Conservation (phyloP, 2,113 vertebrate species). For the Porphyrio hochstetteri region DNA sequence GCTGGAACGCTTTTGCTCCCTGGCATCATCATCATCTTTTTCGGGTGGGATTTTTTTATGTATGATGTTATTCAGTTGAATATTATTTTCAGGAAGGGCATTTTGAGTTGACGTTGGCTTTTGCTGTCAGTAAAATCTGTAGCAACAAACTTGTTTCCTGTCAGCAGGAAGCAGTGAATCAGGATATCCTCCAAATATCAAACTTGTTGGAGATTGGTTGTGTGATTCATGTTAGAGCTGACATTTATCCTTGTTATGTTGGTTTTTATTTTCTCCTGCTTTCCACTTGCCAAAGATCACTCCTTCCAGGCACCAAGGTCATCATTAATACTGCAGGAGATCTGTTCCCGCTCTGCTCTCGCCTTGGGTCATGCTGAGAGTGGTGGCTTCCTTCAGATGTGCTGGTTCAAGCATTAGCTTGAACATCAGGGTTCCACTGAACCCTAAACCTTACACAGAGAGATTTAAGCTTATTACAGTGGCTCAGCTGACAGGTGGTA, state of each 20-base stretch:
- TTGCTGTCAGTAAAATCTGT: slow-evolving; percentile 46
- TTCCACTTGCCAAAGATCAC: slow-evolving; percentile 15
- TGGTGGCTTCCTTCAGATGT: not conserved
- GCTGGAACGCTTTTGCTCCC: not conserved
- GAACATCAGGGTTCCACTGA: not conserved
- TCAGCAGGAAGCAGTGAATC: slow-evolving; percentile 54
- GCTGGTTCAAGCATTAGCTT: not conserved
- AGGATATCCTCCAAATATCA: slow-evolving; percentile 62
- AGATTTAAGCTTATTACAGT: not conserved
- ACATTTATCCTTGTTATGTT: slow-evolving; percentile 28
- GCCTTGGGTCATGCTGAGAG: not conserved
- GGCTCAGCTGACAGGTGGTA: not conserved
- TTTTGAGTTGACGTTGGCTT: slow-evolving; percentile 24
- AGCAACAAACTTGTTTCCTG: slow-evolving; percentile 57
- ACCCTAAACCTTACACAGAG: not conserved
- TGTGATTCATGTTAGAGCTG: slow-evolving; percentile 58
- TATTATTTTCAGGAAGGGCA: not conserved
- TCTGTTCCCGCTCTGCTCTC: not conserved
- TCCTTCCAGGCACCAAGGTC: slow-evolving; percentile 17
- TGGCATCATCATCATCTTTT: not conserved
- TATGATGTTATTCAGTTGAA: not conserved
- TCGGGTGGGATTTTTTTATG: not conserved
- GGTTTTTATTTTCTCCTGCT: not conserved
- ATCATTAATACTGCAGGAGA: slow-evolving; percentile 2
- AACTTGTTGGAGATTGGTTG: not conserved